These are phyloP conservation scores for Goniozus legneri DNA, from an alignment of 1,140 invertebrate species.

Conservation along the genomic window DNA sequence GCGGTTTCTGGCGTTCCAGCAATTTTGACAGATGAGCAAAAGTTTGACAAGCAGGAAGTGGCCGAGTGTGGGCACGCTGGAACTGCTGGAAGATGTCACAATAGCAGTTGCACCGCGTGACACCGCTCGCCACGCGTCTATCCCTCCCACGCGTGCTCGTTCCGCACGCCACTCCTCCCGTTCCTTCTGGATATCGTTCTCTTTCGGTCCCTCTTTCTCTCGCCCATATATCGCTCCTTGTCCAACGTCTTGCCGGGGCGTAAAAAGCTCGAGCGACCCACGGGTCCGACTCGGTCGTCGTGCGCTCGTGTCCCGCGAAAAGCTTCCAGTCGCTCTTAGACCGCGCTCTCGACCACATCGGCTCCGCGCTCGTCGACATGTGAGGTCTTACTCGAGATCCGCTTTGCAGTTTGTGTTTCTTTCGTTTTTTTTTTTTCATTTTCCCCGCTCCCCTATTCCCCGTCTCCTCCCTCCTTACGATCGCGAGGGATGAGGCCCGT, in stretches of 20 bases:
- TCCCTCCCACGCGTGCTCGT: background rate
- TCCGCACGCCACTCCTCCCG: background rate
- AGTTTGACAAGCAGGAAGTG: too few relatives aligned
- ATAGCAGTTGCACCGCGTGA: too few relatives aligned
- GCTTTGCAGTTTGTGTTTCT: background rate
- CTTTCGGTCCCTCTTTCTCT: slow-evolving; percentile 15
- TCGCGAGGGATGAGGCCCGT: slow-evolving; percentile 9
- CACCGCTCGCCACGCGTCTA: too few relatives aligned
- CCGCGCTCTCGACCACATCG: slow-evolving; percentile 22
- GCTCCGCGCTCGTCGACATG: slow-evolving; percentile 16
- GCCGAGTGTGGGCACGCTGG: too few relatives aligned
- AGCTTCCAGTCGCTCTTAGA: slow-evolving; percentile 28
- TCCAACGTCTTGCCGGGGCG: slow-evolving; percentile 5
- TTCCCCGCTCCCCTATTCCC: background rate
- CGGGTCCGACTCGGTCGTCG: slow-evolving; percentile 14
- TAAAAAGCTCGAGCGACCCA: slow-evolving; percentile 27
- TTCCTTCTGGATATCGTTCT: slow-evolving; percentile 5
- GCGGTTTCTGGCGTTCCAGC: too few relatives aligned
- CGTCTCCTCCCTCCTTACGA: too few relatives aligned
- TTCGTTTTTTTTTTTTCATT: background rate
- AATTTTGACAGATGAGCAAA: too few relatives aligned
- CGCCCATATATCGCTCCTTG: slow-evolving; percentile 11
- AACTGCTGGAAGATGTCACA: too few relatives aligned
- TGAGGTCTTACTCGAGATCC: background rate
- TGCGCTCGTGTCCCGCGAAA: slow-evolving; percentile 15